Evolutionary conservation across 2,888 invertebrate genomes (phyloP), one percentile per base, ranked within the genome.

Genomic region (Drosophila rubida): DNA sequence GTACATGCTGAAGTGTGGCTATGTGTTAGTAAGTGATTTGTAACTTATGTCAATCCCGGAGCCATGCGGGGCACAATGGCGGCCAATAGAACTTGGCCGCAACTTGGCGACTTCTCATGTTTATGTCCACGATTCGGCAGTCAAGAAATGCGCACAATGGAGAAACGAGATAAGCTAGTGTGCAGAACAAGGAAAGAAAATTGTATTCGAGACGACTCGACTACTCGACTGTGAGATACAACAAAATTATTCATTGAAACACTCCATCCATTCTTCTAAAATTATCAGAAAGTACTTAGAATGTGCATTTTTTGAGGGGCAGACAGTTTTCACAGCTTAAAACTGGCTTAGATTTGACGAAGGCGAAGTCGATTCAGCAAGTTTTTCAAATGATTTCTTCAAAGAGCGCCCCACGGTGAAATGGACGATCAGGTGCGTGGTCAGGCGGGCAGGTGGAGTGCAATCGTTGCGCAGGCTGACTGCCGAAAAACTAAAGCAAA

Each of bases 401-500:
- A 25, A 25, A 25, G 23, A 6, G 11, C n/a, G n/a, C 3, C 5
- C 4, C 2, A n/a, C 4, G 3, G 32, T 32, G 4, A 11, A 32
- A n/a, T n/a, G n/a, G n/a, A 11, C 32, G 32, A 32, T n/a, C 32
- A 32, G 11, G 11, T 11, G 9, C 11, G 30, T 11, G n/a, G 27
- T 44, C 25, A 32, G 44, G 37, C 27, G 22, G 23, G 8, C 27
- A 27, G 55, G 4, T 32, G 5, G 22, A 23, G 54, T 14, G 50
- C 30, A 8, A 19, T 8, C 37, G 23, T 22, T 23, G 25, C n/a
- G 32, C 22, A 30, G 37, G 50, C 19, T 35, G 65, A 57, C 65
- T 72, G 62, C 58, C 80, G 74, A 81, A 81, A 83, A 86, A 83
- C 74, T 72, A 68, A 78, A 70, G 65, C 50, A 76, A 86, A 80